phyloP scores from a whole-genome alignment of 2,888 invertebrate genomes.

The Mythimna pallens region DNA sequence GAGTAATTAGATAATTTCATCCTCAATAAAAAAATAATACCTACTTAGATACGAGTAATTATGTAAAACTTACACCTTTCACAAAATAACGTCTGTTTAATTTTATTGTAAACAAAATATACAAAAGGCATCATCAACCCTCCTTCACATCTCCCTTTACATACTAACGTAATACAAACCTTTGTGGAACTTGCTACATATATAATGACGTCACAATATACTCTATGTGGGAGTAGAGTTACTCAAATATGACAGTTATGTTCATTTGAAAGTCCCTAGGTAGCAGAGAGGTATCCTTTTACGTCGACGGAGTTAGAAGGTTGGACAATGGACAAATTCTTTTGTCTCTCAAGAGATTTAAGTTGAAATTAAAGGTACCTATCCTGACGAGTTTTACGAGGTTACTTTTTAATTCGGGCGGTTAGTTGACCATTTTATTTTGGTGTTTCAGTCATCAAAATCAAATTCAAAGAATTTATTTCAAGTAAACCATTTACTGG shows the following conservation, averaged over 20 bases:
- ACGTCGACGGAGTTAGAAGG: conserved; percentile 30
- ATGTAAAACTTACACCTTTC: no score
- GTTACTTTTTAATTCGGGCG: background rate
- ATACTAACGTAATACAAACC: conserved; percentile 32
- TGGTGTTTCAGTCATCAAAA: no score
- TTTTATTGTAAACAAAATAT: background rate
- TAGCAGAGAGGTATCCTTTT: conserved; percentile 17
- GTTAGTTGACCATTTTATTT: no score
- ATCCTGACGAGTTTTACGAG: background rate
- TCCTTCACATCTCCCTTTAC: background rate
- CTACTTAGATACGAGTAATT: no score
- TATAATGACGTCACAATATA: conserved; percentile 41
- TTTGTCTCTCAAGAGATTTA: conserved; percentile 23
- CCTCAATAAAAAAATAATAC: no score
- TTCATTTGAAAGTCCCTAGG: conserved; percentile 50
- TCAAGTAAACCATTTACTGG: no score
- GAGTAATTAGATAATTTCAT: no score
- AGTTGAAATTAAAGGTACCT: background rate
- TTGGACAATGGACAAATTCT: conserved; percentile 23
- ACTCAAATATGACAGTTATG: conserved; percentile 62
- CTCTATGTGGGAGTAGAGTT: conserved; percentile 36
- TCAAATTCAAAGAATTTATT: no score
- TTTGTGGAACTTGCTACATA: conserved; percentile 25
- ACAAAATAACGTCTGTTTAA: background rate
- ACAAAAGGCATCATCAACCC: conserved; percentile 18